A percentile compares a stretch with the other conserved stretches of the same genome.
These are phyloP conservation scores for Notiomystis cincta DNA, from an alignment of 2,113 vertebrate species.

Conservation along the genomic window DNA sequence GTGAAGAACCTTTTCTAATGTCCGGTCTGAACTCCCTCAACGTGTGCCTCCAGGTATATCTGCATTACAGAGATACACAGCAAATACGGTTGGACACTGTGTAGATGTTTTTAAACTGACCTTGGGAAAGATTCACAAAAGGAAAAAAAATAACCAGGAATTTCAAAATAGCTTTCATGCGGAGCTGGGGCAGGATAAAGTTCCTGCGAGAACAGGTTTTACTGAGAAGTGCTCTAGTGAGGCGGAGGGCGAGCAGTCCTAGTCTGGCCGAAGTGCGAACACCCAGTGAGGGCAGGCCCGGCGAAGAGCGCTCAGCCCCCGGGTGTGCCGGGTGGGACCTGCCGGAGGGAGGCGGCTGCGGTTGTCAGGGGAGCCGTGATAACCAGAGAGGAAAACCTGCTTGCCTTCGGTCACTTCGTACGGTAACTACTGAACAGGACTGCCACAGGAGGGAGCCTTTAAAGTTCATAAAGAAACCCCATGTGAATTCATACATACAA, in stretches of 20 bases:
- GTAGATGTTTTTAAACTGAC: neutral
- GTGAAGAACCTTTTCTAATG: neutral
- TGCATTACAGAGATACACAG: neutral
- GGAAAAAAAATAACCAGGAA: neutral
- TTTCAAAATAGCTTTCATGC: neutral
- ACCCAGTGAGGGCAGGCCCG: too few relatives aligned
- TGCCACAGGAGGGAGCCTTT: neutral
- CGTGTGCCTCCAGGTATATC: accelerated
- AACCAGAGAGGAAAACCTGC: neutral
- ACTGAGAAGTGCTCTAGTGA: accelerated
- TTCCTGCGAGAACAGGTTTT: neutral
- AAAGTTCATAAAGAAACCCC: neutral
- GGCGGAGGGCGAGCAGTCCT: neutral
- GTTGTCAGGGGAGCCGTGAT: accelerated
- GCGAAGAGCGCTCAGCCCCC: too few relatives aligned
- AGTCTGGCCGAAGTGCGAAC: neutral
- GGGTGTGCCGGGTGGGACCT: neutral
- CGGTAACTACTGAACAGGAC: neutral
- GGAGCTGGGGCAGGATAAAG: neutral
- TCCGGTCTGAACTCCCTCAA: neutral
- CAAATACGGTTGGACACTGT: neutral
- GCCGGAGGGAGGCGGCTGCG: neutral
- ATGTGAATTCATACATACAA: neutral
- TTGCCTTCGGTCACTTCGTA: neutral
- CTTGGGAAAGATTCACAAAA: neutral